Percentiles rank a stretch among this genome's conserved stretches.
Conservation (phyloP, 2,113 vertebrate genomes). For the Geococcyx californianus region DNA sequence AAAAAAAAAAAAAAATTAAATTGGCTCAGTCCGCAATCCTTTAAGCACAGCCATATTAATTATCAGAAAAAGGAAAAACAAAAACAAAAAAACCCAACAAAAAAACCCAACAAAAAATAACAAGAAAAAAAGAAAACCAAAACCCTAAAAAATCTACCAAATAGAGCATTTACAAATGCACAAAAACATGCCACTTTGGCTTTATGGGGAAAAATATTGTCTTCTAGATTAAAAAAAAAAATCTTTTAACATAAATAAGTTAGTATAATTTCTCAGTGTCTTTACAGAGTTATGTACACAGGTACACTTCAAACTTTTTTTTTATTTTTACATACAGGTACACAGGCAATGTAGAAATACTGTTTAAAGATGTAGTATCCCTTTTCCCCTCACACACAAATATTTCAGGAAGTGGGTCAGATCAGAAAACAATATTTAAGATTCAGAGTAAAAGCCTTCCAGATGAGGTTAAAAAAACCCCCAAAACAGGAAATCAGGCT, state of each 20-base stretch:
- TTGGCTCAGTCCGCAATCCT: constrained; percentile 99
- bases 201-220: constrained; percentile 86
- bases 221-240: constrained; percentile 87
- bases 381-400: constrained; percentile 40
- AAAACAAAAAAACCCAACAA: neutral
- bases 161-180: constrained; percentile 93
- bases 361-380: constrained; percentile 82
- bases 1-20: constrained; percentile 88
- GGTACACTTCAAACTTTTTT: constrained; percentile 85
- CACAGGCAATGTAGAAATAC: constrained; percentile 86
- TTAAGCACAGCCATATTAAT: constrained; percentile 85
- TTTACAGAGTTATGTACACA: constrained; percentile 99
- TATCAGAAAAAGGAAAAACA: constrained; percentile 54
- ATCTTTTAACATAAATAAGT: constrained; percentile 97
- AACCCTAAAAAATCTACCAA: constrained; percentile 77
- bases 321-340: constrained; percentile 85
- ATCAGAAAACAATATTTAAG: constrained; percentile 18
- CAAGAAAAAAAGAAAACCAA: neutral
- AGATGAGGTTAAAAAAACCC: neutral
- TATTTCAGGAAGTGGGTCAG: constrained; percentile 34
- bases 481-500: neutral
- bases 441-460: neutral
- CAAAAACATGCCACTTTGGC: constrained; percentile 92
- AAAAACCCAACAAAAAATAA: neutral
- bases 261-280: constrained; percentile 99